These are phyloP conservation scores for Schizothorax lantsangensis DNA, from an alignment of 2,797 vertebrate species.

Conservation along the genomic window DNA sequence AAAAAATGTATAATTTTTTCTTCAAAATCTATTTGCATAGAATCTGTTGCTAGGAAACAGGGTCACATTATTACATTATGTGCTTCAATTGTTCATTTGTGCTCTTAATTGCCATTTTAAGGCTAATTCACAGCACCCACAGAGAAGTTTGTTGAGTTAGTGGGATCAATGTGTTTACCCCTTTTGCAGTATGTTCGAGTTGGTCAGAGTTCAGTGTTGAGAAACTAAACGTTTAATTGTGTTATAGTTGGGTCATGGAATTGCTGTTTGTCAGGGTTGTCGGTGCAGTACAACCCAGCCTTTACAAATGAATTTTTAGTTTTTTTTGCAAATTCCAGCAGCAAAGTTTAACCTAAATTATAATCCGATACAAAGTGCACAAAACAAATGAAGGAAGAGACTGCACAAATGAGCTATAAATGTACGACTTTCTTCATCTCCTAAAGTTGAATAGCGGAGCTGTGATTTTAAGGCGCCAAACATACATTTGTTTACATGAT, in stretches of 20 bases:
- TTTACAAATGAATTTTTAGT: constrained; percentile 4
- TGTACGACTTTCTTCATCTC: constrained; percentile 64
- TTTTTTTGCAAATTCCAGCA: constrained; percentile 56
- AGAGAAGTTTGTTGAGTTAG: not conserved
- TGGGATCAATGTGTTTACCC: not conserved
- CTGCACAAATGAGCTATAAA: constrained; percentile 42
- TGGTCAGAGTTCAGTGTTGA: not conserved
- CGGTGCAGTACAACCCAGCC: not conserved
- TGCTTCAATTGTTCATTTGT: constrained; percentile 50
- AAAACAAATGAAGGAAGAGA: constrained; percentile 58
- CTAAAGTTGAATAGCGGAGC: constrained; percentile 64
- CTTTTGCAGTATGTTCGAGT: not conserved
- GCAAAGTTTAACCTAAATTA: constrained; percentile 63
- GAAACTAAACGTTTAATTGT: not conserved
- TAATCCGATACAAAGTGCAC: constrained; percentile 64
- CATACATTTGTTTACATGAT: constrained; percentile 58
- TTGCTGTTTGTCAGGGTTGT: not conserved
- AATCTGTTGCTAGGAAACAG: constrained; percentile 61
- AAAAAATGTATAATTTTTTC: not conserved
- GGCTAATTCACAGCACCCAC: not conserved
- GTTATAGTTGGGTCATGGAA: not conserved
- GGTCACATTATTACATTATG: constrained; percentile 48
- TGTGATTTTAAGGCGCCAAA: constrained; percentile 59
- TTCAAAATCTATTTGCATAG: constrained; percentile 72
- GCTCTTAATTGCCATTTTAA: constrained; percentile 40